Evolutionary conservation across 2,888 invertebrate genomes (phyloP), one percentile per base, ranked within the genome.

Genomic region (Agrotis clavis): DNA sequence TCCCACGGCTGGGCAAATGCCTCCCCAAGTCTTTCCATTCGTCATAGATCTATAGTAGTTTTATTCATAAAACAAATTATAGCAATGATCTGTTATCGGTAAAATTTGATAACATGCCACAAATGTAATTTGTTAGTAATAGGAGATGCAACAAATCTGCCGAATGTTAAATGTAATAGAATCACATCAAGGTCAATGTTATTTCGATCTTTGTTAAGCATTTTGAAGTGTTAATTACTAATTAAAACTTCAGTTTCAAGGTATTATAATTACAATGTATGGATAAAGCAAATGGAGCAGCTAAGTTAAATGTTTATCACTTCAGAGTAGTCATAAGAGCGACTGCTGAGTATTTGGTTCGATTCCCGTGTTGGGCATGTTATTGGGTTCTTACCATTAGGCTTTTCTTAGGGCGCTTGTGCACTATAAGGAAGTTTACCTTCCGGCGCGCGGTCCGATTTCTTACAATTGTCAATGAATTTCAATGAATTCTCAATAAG

Each of bases 21-120:
- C 30, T 30, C 30, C 30, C 30, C 30, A 30, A 30, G 30, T 30
- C 30, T 30, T 30, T 30, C 30, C 30, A 6, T 30, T 30, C 4
- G 30, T 25, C 25, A 25, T 25, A 25, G 25, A 60, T 47, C 14
- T 14, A 54, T 35, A 50, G 4, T 0, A 0, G 21, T 6, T 13
- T 50, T 13, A 67, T 47, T n/a, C 6, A 64, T 19, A 54, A 45
- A 56, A 45, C 35, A 9, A 21, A 50, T n/a, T 45, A 54, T 47
- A 51, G n/a, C 59, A 47, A 60, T 54, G 30, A 60, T 54, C 54
- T 35, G 9, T 76, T 79, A 79, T 76, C 74, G 47, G 45, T 9
- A 54, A 74, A 2, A 51, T 48, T 47, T 74, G 59, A 79, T 73
- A 73, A 79, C 59, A 76, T 47, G n/a, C 25, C 63, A 63, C 50